These are phyloP conservation scores for Zosterops japonicus DNA, from an alignment of 2,113 vertebrate genomes.

Conservation along the genomic window DNA sequence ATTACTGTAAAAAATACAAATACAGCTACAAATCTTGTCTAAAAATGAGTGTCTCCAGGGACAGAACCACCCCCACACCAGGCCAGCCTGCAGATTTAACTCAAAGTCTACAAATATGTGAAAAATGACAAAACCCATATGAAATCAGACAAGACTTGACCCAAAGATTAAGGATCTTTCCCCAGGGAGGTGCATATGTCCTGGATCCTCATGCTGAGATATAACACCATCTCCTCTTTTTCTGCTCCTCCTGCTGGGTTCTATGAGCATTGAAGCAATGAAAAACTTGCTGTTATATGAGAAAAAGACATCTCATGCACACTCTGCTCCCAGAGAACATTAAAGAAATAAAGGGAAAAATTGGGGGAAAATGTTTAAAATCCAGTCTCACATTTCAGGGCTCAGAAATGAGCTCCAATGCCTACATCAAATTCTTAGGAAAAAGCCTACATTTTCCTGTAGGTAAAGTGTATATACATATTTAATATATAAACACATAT, in stretches of 20 bases:
- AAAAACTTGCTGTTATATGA: neutral
- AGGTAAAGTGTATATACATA: neutral
- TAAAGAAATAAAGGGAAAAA: neutral
- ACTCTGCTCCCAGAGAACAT: neutral
- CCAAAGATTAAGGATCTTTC: neutral
- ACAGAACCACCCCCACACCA: neutral
- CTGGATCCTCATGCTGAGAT: neutral
- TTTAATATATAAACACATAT: neutral
- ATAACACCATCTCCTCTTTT: neutral
- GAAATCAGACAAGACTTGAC: neutral
- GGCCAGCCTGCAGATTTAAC: neutral
- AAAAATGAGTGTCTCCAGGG: neutral
- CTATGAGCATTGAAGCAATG: neutral
- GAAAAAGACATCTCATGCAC: fast-evolving
- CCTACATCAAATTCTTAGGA: neutral
- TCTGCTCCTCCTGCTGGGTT: neutral
- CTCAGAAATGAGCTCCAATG: neutral
- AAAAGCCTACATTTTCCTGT: neutral
- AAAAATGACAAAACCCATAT: neutral
- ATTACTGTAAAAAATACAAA: neutral
- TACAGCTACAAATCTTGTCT: neutral
- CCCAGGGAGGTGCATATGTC: neutral
- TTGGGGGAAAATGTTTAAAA: neutral
- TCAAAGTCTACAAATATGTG: neutral
- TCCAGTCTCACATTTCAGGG: neutral